Base-by-base conservation (phyloP, 2,113 vertebrate genomes). In the Emydocephalus ijimae region DNA sequence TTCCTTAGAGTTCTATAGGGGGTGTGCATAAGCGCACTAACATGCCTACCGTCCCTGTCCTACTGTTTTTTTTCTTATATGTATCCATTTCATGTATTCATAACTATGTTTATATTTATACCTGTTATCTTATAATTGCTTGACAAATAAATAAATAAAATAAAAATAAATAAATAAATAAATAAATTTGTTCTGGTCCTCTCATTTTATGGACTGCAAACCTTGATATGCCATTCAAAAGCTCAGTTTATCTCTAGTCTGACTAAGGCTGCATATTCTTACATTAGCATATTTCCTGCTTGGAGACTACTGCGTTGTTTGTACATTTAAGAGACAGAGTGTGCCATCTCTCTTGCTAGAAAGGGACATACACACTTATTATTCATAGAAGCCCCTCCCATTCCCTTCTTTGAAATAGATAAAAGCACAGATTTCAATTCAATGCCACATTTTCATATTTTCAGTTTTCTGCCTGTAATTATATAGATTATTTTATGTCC, bases 381-480 rank as follows among this genome's bases (percentile, higher is more conserved):
- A 24, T n/a, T 15, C 5, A 24, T 4, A 18, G 14, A 50, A 48
- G 11, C 29, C 11, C 50, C 9, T 85, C 26, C 85, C 45, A 54
- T 29, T 5, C 43, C 5, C 45, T 24, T 64, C 23, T 29, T 23
- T 87, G 61, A 81, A 85, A 18, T 14, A 23, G 11, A 69, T 52
- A 69, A 15, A 45, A 88, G 54, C n/a, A 45, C 4, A 43, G n/a
- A 64, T 26, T 21, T 88, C 50, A 20, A n/a, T 43, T 10, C 91
- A 61, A 88, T 34, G 15, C 15, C 5, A n/a, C 0, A 59, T 21
- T 12, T 7, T 8, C 2, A 54, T 69, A 21, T 20, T 39, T 59
- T 92, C 86, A 90, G 20, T 86, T 88, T 91, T 55, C 90, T 93
- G 29, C 48, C 54, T 34, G 26, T 91, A 94, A 89, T 92, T 90